Percentiles rank a stretch among this genome's conserved stretches.
Evolutionary conservation across 2,797 vertebrate species (phyloP).

Genomic region (Neosilurus hyrtlii): DNA sequence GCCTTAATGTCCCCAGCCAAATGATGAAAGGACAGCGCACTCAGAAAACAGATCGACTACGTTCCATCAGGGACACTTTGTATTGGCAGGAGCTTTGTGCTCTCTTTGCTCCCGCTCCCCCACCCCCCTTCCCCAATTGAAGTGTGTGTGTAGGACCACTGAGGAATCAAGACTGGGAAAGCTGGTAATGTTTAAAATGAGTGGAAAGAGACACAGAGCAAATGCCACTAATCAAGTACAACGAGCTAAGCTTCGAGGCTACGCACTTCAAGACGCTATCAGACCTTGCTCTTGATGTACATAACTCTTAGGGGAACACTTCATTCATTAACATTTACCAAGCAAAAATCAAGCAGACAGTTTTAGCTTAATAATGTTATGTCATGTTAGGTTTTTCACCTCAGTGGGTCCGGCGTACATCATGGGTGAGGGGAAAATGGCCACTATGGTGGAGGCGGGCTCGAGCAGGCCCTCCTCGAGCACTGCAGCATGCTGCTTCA

Average conservation of each 20-base stretch:
- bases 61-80: conserved; percentile 47
- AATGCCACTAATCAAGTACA: background rate
- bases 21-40: conserved; percentile 62
- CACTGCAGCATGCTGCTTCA: conserved; percentile 94
- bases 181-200: conserved; percentile 39
- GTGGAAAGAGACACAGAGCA: conserved; percentile 8
- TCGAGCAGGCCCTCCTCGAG: conserved; percentile 89
- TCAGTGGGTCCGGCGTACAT: conserved; percentile 98
- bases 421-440: conserved; percentile 98
- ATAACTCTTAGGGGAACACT: too few species aligned
- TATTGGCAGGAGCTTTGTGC: background rate
- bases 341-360: background rate
- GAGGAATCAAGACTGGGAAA: conserved; percentile 23
- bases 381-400: conserved; percentile 67
- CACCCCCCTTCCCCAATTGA: conserved; percentile 18
- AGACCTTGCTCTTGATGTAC: too few species aligned
- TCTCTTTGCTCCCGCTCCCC: background rate
- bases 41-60: conserved; percentile 52
- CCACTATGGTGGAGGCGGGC: conserved; percentile 87
- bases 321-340: too few species aligned
- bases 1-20: conserved; percentile 58
- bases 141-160: conserved; percentile 12
- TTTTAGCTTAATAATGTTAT: too few species aligned
- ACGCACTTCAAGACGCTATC: background rate
- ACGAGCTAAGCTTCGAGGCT: conserved; percentile 1